These are phyloP conservation scores for Himalopsyche phryganea DNA, from an alignment of 1,140 invertebrate genomes.

Conservation along the genomic window DNA sequence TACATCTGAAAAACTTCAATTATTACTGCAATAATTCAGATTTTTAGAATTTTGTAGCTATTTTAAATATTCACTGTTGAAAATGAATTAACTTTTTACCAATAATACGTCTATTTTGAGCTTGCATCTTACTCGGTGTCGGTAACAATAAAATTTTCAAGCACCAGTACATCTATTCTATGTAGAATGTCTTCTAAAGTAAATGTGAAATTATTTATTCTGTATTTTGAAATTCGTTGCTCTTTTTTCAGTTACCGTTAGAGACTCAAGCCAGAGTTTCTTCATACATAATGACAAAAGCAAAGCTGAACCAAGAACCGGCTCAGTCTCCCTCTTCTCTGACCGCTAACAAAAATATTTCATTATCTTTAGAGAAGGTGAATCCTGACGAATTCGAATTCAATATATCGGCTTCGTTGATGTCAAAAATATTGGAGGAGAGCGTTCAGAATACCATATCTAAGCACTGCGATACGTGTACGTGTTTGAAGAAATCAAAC, in stretches of 20 bases:
- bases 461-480: constrained; percentile 79
- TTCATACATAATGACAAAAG: constrained; percentile 66
- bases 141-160: too few relatives aligned
- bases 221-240: constrained; percentile 1
- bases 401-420: constrained; percentile 85
- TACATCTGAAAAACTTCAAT: too few relatives aligned
- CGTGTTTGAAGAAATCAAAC: constrained; percentile 61
- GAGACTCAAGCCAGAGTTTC: constrained; percentile 88
- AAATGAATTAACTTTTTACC: too few relatives aligned
- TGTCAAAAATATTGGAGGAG: constrained; percentile 91
- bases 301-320: constrained; percentile 56
- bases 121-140: too few relatives aligned
- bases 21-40: too few relatives aligned
- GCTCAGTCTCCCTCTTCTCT: constrained; percentile 22
- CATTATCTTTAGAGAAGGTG: constrained; percentile 41
- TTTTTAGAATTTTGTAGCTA: too few relatives aligned
- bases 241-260: constrained; percentile 70
- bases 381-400: constrained; percentile 60
- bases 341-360: constrained; percentile 31
- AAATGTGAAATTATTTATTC: too few relatives aligned
- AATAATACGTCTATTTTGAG: too few relatives aligned
- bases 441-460: constrained; percentile 68
- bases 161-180: too few relatives aligned
- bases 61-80: too few relatives aligned
- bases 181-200: too few relatives aligned